These are phyloP conservation scores for Chionis minor DNA, from an alignment of 2,113 vertebrate species.

Conservation along the genomic window DNA sequence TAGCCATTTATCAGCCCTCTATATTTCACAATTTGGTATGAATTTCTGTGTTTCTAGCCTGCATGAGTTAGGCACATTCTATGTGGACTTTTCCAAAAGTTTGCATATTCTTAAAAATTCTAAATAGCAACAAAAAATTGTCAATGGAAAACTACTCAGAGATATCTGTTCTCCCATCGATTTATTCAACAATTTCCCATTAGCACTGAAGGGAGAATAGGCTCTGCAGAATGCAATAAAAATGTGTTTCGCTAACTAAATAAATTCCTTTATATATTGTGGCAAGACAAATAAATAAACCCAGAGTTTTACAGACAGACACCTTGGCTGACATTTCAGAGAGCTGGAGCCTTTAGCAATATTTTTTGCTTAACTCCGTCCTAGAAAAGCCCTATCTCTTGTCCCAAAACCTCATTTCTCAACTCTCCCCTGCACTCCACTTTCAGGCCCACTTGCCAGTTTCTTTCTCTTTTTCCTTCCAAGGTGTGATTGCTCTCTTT, in stretches of 20 bases:
- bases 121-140: not conserved
- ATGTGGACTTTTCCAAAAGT: not conserved
- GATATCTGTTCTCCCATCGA: conserved; percentile 21
- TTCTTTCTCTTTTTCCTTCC: conserved; percentile 50
- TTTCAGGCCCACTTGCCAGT: conserved; percentile 57
- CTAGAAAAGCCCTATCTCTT: conserved; percentile 38
- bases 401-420: conserved; percentile 48
- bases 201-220: conserved; percentile 37
- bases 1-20: not conserved
- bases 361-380: conserved; percentile 58
- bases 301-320: conserved; percentile 57
- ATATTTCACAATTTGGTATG: not conserved
- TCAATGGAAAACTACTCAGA: conserved; percentile 16
- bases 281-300: conserved; percentile 68
- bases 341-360: conserved; percentile 41
- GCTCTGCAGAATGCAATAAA: conserved; percentile 56
- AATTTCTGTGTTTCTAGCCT: not conserved
- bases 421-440: conserved; percentile 5
- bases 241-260: conserved; percentile 49
- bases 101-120: not conserved
- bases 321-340: conserved; percentile 68
- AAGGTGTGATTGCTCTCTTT: conserved; percentile 58
- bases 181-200: conserved; percentile 11
- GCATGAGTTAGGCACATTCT: not conserved
- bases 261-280: conserved; percentile 68